These are phyloP conservation scores for Eulemur coronatus DNA, from an alignment of 2,797 vertebrate species.

Conservation along the genomic window DNA sequence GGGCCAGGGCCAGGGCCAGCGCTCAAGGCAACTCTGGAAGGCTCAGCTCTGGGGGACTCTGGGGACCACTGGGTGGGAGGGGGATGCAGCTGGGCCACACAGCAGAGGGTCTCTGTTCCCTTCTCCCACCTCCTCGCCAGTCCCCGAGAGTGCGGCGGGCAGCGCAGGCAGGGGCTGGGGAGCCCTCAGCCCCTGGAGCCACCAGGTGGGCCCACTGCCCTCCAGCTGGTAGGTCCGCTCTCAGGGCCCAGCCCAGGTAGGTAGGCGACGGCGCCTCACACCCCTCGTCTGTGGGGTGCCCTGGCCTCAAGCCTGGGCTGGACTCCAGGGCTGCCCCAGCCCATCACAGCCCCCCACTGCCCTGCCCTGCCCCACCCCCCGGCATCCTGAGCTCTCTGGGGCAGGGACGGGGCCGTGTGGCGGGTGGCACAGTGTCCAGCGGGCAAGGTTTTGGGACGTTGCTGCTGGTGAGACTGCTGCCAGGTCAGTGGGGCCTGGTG, in stretches of 20 bases:
- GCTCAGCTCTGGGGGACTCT: neutral
- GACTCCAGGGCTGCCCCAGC: neutral
- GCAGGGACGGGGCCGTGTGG: fast-evolving
- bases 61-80: neutral
- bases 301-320: neutral
- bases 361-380: neutral
- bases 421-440: neutral
- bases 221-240: neutral
- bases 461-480: neutral
- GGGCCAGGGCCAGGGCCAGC: neutral
- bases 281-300: neutral
- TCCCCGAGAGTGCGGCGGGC: fast-evolving
- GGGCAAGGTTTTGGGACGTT: neutral
- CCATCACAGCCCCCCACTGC: no score
- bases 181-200: neutral
- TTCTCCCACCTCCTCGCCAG: neutral
- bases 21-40: neutral
- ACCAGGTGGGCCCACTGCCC: neutral
- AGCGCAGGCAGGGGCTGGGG: fast-evolving
- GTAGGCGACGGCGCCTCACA: neutral
- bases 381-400: neutral
- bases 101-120: neutral
- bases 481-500: fast-evolving
- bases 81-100: neutral
- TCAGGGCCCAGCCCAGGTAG: neutral